Conservation (phyloP, 2,113 vertebrate species). For the Xiphophorus hellerii region DNA sequence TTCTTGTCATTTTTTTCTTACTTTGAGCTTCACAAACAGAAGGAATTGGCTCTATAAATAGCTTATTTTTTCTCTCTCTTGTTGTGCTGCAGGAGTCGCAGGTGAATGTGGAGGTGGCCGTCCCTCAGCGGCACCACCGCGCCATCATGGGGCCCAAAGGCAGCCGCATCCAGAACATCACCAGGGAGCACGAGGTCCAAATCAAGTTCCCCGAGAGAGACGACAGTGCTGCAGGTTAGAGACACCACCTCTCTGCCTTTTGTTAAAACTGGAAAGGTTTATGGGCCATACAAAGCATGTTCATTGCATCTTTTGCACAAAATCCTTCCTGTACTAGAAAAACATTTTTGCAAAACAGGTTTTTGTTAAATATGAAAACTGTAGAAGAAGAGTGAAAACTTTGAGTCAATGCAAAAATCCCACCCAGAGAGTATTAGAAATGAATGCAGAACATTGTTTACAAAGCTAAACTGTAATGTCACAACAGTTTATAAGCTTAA, state of each 20-base stretch:
- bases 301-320: no score
- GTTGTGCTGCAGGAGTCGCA: slow-evolving; percentile 77
- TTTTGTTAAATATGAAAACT: no score
- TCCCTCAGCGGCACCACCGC: slow-evolving; percentile 83
- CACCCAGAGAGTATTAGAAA: no score
- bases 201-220: slow-evolving; percentile 87
- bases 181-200: slow-evolving; percentile 82
- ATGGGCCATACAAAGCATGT: no score
- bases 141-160: slow-evolving; percentile 83
- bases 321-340: no score
- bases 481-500: no score
- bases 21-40: background rate
- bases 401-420: no score
- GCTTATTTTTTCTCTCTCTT: slow-evolving; percentile 11
- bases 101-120: slow-evolving; percentile 80
- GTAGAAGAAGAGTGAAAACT: no score
- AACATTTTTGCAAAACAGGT: no score
- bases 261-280: background rate
- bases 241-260: background rate
- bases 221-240: slow-evolving; percentile 76
- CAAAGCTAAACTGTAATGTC: no score
- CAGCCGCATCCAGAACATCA: slow-evolving; percentile 82
- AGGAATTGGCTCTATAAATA: background rate
- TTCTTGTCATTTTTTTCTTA: no score
- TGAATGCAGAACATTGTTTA: no score